Evolutionary conservation across 2,113 vertebrate species (phyloP).

Genomic region (Oreochromis spilurus): DNA sequence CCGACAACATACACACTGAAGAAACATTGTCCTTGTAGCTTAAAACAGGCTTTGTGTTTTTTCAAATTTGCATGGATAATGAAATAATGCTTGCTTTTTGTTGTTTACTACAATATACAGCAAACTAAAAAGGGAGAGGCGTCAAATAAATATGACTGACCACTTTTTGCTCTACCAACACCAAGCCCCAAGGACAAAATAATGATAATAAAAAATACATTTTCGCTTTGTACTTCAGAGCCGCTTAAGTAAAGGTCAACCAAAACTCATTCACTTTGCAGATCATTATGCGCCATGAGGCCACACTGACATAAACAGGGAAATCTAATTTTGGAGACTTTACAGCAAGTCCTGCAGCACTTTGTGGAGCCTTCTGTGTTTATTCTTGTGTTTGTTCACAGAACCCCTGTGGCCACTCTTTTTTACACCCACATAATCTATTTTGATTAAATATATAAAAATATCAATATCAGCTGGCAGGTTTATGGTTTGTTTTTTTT

Average conservation of each 20-base stretch:
- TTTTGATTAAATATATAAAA: not conserved
- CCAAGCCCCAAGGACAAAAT: not conserved
- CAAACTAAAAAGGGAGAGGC: not conserved
- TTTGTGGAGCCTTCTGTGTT: not conserved
- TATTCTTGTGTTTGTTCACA: not conserved
- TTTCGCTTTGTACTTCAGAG: not conserved
- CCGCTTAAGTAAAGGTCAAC: not conserved
- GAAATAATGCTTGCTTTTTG: not conserved
- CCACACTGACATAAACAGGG: not conserved
- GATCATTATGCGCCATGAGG: not conserved
- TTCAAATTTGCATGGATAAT: not conserved
- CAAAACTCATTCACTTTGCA: not conserved
- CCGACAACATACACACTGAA: not conserved
- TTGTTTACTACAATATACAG: not conserved
- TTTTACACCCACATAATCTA: not conserved
- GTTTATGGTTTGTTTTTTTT: not conserved
- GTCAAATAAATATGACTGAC: not conserved
- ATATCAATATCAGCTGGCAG: not conserved
- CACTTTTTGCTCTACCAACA: not conserved
- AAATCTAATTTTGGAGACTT: not conserved
- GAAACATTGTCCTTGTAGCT: not conserved
- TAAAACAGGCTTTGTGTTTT: not conserved
- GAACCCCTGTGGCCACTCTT: not conserved
- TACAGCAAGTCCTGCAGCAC: not conserved
- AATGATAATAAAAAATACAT: not conserved